These are phyloP conservation scores for Hydrotaea cyrtoneurina DNA, from an alignment of 2,888 invertebrate genomes.

Conservation along the genomic window DNA sequence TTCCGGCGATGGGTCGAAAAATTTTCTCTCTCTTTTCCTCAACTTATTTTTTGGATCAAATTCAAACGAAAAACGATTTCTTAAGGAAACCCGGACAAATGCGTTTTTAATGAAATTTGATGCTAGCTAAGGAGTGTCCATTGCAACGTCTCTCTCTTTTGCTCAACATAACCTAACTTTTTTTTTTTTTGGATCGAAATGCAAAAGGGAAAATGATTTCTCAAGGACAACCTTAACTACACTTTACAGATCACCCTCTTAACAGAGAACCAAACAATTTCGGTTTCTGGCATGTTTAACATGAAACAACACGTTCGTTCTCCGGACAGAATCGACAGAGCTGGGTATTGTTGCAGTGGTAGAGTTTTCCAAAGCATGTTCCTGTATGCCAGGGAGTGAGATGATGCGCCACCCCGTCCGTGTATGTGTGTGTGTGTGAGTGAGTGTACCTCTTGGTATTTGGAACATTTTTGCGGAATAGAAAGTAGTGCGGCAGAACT, in stretches of 20 bases:
- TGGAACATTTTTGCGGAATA: constrained; percentile 13
- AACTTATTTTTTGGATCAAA: too few relatives aligned
- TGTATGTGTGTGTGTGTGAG: neutral
- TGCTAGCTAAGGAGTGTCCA: too few relatives aligned
- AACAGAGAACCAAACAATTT: neutral
- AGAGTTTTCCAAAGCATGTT: neutral
- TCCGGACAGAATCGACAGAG: neutral
- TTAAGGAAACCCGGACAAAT: too few relatives aligned
- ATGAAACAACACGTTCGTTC: neutral
- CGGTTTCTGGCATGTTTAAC: constrained; percentile 20
- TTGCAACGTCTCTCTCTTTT: too few relatives aligned
- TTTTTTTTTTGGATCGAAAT: too few relatives aligned
- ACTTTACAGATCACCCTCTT: neutral
- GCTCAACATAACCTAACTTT: too few relatives aligned
- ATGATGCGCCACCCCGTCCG: too few relatives aligned
- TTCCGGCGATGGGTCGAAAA: too few relatives aligned
- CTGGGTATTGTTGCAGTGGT: neutral
- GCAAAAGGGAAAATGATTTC: too few relatives aligned
- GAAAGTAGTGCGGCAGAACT: neutral
- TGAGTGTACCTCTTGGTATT: constrained; percentile 23
- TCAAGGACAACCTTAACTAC: neutral
- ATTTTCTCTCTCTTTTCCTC: too few relatives aligned
- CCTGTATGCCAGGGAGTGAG: neutral
- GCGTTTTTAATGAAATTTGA: too few relatives aligned
- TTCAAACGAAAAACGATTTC: too few relatives aligned